Conservation (phyloP, 2,113 vertebrate genomes). For the Etia nguti region DNA sequence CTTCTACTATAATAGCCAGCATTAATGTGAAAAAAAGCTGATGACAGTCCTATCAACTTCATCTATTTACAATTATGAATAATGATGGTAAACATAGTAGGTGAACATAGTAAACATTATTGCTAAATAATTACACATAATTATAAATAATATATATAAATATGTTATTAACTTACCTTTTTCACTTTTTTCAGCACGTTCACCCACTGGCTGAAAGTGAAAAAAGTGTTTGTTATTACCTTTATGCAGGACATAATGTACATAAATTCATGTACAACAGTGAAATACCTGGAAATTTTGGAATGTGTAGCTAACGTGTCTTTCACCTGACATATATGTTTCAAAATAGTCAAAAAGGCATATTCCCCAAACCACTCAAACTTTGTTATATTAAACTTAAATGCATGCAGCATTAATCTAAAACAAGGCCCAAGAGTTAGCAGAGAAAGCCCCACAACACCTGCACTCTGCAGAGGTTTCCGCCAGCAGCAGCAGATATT, state of each 20-base stretch:
- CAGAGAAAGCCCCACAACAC: slow-evolving; percentile 25
- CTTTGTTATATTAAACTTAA: not conserved
- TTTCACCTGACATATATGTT: not conserved
- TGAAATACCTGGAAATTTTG: not conserved
- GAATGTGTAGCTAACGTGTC: not conserved
- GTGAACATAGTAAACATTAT: not conserved
- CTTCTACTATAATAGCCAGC: not conserved
- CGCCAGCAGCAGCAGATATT: slow-evolving; percentile 71
- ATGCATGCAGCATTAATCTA: not conserved
- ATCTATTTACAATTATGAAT: not conserved
- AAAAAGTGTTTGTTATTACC: not conserved
- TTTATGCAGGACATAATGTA: not conserved
- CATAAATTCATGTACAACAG: not conserved
- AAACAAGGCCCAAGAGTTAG: not conserved
- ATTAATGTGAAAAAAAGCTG: not conserved
- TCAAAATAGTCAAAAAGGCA: not conserved
- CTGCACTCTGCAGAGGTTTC: slow-evolving; percentile 72
- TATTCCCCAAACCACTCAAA: not conserved
- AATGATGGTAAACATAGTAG: not conserved
- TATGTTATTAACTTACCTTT: slow-evolving; percentile 53
- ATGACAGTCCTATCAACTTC: not conserved
- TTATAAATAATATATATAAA: not conserved
- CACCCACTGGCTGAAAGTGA: slow-evolving; percentile 70
- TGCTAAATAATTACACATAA: not conserved
- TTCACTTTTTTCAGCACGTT: slow-evolving; percentile 74